These are phyloP conservation scores for Papilio aristodemus DNA, from an alignment of 1,140 invertebrate genomes.

Conservation along the genomic window DNA sequence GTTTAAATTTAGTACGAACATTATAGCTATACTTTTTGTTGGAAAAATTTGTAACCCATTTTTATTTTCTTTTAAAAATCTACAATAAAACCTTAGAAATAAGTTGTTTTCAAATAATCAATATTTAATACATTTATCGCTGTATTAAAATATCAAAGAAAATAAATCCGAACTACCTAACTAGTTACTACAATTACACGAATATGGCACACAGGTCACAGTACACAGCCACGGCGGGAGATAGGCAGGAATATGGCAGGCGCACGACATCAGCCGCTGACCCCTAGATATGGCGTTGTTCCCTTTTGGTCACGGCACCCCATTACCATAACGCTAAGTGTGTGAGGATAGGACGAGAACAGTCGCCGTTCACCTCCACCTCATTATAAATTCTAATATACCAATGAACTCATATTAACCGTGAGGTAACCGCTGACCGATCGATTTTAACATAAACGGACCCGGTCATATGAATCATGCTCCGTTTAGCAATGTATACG, in stretches of 20 bases:
- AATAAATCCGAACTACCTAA: background rate
- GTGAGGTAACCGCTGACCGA: constrained; percentile 41
- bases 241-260: constrained; percentile 56
- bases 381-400: constrained; percentile 62
- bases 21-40: background rate
- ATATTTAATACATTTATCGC: too few species aligned
- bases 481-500: background rate
- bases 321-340: constrained; percentile 58
- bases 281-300: constrained; percentile 49
- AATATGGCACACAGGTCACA: constrained; percentile 21
- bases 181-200: constrained; percentile 26
- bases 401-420: constrained; percentile 44
- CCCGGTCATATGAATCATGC: background rate
- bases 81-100: too few species aligned
- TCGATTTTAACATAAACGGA: constrained; percentile 47
- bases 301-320: constrained; percentile 54
- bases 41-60: too few species aligned
- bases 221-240: constrained; percentile 42
- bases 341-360: constrained; percentile 46
- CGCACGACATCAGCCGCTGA: constrained; percentile 61
- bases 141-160: background rate
- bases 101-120: too few species aligned
- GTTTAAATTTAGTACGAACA: background rate
- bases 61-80: too few species aligned
- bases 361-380: constrained; percentile 38